These are phyloP conservation scores for Drosophila biarmipes DNA, from an alignment of 1,140 invertebrate species.

Conservation along the genomic window DNA sequence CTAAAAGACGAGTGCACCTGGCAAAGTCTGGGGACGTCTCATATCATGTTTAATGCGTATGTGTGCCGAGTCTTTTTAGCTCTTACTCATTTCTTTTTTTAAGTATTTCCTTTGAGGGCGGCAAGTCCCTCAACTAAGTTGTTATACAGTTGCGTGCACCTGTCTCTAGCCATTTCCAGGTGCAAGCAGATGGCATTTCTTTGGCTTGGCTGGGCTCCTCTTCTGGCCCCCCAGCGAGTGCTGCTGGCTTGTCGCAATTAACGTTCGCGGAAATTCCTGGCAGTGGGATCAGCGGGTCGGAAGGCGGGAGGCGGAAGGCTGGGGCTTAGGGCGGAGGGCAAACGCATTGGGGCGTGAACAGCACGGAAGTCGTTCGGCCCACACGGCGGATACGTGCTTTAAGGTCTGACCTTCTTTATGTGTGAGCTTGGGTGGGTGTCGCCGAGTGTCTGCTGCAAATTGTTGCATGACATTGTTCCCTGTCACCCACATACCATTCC, in stretches of 20 bases:
- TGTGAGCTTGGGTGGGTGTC: conserved; percentile 6
- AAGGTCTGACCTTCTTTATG: conserved; percentile 60
- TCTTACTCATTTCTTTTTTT: conserved; percentile 14
- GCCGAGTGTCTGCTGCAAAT: conserved; percentile 44
- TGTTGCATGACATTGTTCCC: conserved; percentile 46
- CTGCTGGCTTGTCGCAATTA: conserved; percentile 79
- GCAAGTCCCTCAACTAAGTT: conserved; percentile 51
- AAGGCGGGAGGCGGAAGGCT: not conserved
- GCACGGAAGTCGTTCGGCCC: conserved; percentile 76
- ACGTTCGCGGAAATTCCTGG: conserved; percentile 80
- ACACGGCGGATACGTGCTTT: conserved; percentile 66
- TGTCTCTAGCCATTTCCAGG: conserved; percentile 32
- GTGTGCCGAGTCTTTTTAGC: conserved; percentile 18
- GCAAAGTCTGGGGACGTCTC: conserved; percentile 7
- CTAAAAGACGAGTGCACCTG: not conserved
- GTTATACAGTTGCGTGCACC: conserved; percentile 47
- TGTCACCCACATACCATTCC: not conserved
- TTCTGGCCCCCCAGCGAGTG: conserved; percentile 25
- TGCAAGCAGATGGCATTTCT: conserved; percentile 65
- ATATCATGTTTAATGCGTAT: conserved; percentile 27
- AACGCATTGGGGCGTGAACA: conserved; percentile 70
- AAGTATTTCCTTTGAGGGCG: conserved; percentile 50
- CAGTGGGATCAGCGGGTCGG: conserved; percentile 42
- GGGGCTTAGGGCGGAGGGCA: conserved; percentile 13
- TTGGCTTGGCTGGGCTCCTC: conserved; percentile 28